Evolutionary conservation across 2,797 vertebrate species (phyloP).

Genomic region (Pyrrhura leucotis): DNA sequence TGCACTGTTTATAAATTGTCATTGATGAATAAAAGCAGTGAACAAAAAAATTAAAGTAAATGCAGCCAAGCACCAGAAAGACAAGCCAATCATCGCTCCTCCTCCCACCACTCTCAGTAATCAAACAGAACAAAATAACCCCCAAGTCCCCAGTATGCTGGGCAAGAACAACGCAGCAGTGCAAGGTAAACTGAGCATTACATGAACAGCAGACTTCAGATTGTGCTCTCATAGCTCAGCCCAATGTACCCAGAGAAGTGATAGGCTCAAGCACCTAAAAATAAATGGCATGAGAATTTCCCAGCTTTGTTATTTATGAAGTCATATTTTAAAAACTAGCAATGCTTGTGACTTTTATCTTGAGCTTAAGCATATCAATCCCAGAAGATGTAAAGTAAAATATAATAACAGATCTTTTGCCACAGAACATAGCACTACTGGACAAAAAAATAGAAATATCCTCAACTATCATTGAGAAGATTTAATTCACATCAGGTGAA

Average conservation of each 20-base stretch:
- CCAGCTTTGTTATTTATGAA: not conserved
- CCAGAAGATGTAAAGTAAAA: not conserved
- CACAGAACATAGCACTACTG: not conserved
- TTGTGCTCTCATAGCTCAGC: not conserved
- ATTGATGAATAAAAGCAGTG: constrained; percentile 54
- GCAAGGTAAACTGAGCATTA: not conserved
- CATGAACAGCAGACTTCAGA: not conserved
- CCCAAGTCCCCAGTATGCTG: not conserved
- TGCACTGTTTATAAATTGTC: constrained; percentile 60
- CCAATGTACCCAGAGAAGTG: not conserved
- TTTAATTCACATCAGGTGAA: not conserved
- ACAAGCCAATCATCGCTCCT: constrained; percentile 8
- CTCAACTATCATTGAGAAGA: not conserved
- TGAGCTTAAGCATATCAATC: not conserved
- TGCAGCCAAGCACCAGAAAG: constrained; percentile 39
- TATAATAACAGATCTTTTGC: not conserved
- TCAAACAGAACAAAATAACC: constrained; percentile 34
- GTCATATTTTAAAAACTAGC: not conserved
- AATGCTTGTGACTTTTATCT: not conserved
- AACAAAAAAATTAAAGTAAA: constrained; percentile 57
- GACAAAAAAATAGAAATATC: not conserved
- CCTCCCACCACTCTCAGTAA: not conserved
- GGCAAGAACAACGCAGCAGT: rapidly evolving
- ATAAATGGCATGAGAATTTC: not conserved
- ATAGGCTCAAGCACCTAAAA: not conserved